Evolutionary conservation across 2,888 invertebrate species (phyloP), one percentile per base, ranked within the genome.

Genomic region (Nysson spinosus): DNA sequence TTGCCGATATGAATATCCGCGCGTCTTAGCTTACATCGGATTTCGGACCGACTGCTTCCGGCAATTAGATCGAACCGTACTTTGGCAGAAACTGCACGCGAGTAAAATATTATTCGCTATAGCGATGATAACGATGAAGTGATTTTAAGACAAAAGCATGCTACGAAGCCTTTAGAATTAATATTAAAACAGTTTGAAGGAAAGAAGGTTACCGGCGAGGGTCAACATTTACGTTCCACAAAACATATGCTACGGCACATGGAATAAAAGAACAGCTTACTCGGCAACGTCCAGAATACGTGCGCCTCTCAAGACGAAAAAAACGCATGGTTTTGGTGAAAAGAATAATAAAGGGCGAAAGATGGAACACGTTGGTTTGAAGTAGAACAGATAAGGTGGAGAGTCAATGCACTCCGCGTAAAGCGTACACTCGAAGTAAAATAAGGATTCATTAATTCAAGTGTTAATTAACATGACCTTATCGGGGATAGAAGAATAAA

Each of bases 171-270:
- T n/a, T n/a, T n/a, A n/a, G n/a, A n/a, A n/a, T n/a, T n/a, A n/a
- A n/a, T n/a, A n/a, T n/a, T n/a, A n/a, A 50, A 30, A 37, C 50
- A 42, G n/a, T 24, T 40, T 24, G 24, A 32, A 16, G 34, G 39
- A 22, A 20, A n/a, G 43, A 32, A 30, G 51, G 37, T 44, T 22
- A 26, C 32, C 24, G 35, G 55, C 35, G 26, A 47, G 43, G 60
- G 56, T 49, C 57, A 60, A 77, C 80, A 81, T 81, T 83, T 81
- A 76, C 79, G 76, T 80, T 79, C 79, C 74, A 78, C 78, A 79
- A 82, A 82, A 78, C 80, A 78, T 78, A 78, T 78, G 79, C 70
- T 60, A 56, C 43, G 65, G 69, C 26, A 43, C 40, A 24, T 26
- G 55, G 40, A 26, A 72, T 68, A 54, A 57, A 52, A 66, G 63